A percentile compares a stretch with the other conserved stretches of the same genome.
These are phyloP conservation scores for Drosophila barbarae DNA, from an alignment of 2,888 invertebrate genomes.

Conservation along the genomic window DNA sequence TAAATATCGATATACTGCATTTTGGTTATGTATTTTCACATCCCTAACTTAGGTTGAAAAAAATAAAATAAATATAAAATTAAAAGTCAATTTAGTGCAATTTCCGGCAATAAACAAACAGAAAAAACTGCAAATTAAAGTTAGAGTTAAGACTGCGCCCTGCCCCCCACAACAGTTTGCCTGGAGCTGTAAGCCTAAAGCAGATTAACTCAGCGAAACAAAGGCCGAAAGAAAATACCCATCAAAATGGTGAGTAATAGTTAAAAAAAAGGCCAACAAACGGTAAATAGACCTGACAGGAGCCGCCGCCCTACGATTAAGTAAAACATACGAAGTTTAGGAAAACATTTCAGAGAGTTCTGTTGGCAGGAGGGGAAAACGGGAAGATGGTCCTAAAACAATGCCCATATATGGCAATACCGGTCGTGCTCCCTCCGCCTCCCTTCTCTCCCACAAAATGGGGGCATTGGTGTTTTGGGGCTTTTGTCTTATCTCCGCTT, in stretches of 20 bases:
- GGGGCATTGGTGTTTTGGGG: conserved; percentile 6
- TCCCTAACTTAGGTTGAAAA: not conserved
- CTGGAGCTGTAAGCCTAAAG: not conserved
- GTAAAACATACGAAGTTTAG: not conserved
- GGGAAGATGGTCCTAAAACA: conserved; percentile 37
- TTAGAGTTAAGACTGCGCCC: conserved; percentile 19
- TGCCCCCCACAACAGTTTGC: not conserved
- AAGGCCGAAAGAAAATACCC: conserved; percentile 26
- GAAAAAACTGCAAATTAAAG: conserved; percentile 4
- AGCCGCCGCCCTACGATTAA: conserved; percentile 20
- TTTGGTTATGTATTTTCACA: too few relatives aligned
- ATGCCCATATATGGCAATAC: conserved; percentile 69
- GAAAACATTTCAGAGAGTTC: not conserved
- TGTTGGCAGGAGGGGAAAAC: not conserved
- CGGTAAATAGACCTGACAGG: conserved; percentile 20
- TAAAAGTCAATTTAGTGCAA: conserved; percentile 42
- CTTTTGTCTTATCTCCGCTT: conserved; percentile 41
- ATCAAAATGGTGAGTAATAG: conserved; percentile 70
- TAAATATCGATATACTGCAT: too few relatives aligned
- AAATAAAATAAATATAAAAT: conserved; percentile 27
- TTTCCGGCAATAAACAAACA: conserved; percentile 22
- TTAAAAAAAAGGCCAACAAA: conserved; percentile 30
- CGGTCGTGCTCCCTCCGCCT: conserved; percentile 23
- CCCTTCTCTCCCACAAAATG: not conserved
- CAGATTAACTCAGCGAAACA: conserved; percentile 11